Base-by-base conservation (phyloP, 2,888 invertebrate genomes). In the Apamea anceps region DNA sequence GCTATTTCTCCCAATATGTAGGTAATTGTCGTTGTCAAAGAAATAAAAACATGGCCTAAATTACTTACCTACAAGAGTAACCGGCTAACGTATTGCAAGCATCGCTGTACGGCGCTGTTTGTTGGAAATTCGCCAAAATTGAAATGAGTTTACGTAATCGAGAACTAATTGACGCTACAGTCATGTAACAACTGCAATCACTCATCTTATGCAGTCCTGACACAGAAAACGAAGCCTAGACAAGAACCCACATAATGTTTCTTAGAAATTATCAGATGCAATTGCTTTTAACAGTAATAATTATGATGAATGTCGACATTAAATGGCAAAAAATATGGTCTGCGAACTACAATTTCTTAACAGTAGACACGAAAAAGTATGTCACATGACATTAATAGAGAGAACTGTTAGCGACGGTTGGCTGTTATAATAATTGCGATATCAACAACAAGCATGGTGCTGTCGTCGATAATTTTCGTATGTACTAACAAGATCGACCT, bases 321-420 rank as follows among this genome's bases (percentile, higher is more conserved):
- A 83, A 70, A 77, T 71, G 63, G 84, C 84, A 83, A 83, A 82
- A 85, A 83, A 83, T 74, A 82, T 86, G 62, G 79, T 77, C 79
- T 75, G 72, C 62, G 75, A 79, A 80, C 77, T 73, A 71, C 67
- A 79, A 81, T 78, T 82, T 83, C 82, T 79, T 84, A 76, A 77
- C 84, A 86, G 78, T 81, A 60, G 75, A 66, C n/a, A 85, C 54
- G 77, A 81, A 82, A 80, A 87, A 77, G 77, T 81, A 75, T 86
- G 80, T 84, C 89, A 87, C 82, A 85, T 89, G 87, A 84, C 70
- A 74, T 80, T 88, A 84, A 89, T 88, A 88, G 57, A 89, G 70
- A 83, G 77, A 88, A 88, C 68, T 77, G 82, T 84, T 71, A 76
- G 83, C 28, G 78, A 83, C 83, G 57, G 80, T 86, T 81, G 54